Conservation (phyloP, 92 coral and sea anemone genomes). For the Hydrozoanthus gracilis region DNA sequence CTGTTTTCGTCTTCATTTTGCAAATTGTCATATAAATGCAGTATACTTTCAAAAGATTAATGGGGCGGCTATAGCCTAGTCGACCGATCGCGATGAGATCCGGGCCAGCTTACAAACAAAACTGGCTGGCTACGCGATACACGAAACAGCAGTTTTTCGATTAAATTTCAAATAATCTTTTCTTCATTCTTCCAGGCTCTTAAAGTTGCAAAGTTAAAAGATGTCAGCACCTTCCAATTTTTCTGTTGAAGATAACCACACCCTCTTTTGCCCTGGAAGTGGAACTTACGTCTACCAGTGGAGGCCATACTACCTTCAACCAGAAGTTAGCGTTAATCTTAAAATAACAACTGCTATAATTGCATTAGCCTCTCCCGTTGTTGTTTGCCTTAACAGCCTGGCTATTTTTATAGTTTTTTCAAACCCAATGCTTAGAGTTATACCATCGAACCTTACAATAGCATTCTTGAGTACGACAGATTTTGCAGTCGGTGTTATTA, state of each 20-base stretch:
- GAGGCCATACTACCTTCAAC: neutral
- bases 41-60: too few species aligned
- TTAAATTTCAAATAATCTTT: neutral
- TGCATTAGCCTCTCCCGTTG: neutral
- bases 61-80: too few species aligned
- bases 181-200: neutral
- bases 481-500: neutral
- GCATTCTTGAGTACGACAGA: neutral
- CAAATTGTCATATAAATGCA: too few species aligned
- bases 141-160: too few species aligned
- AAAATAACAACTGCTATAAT: neutral
- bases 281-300: neutral
- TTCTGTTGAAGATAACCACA: neutral
- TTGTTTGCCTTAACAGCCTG: neutral
- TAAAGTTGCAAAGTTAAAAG: neutral
- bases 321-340: neutral
- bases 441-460: neutral
- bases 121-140: too few species aligned
- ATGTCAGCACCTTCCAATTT: neutral
- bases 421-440: neutral
- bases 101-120: too few species aligned
- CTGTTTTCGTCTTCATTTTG: too few species aligned
- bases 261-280: neutral
- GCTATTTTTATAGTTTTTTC: neutral
- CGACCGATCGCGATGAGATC: too few species aligned